Conservation (phyloP, 2,888 invertebrate species). For the Cremastobaeus sp. region DNA sequence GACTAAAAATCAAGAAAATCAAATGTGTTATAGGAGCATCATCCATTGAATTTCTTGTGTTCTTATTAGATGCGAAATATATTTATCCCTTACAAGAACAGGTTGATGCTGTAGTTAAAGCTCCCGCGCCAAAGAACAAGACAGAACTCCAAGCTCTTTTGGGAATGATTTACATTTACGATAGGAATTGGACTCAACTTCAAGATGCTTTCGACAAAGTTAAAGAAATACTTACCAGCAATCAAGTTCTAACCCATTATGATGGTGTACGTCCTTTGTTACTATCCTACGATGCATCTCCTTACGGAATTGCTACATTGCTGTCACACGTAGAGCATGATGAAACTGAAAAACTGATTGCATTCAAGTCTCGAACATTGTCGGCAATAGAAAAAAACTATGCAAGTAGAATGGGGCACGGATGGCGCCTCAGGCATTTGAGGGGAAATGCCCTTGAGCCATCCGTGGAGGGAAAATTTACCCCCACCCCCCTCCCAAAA, state of each 20-base stretch:
- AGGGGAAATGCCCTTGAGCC: too few relatives aligned
- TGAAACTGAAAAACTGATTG: background rate
- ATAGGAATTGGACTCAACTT: background rate
- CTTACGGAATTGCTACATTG: background rate
- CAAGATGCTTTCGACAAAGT: background rate
- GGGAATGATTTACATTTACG: background rate
- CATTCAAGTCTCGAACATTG: slow-evolving; percentile 10
- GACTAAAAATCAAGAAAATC: too few relatives aligned
- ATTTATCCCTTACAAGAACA: background rate
- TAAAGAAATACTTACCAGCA: background rate
- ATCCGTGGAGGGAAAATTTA: too few relatives aligned
- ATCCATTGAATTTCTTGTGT: background rate
- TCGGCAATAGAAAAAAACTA: background rate
- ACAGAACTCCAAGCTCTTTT: background rate
- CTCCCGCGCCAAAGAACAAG: background rate
- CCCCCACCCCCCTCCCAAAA: too few relatives aligned
- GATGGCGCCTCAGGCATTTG: too few relatives aligned
- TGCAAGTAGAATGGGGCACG: too few relatives aligned
- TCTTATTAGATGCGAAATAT: background rate
- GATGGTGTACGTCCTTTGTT: slow-evolving; percentile 30
- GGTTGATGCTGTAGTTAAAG: background rate
- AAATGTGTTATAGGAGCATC: too few relatives aligned
- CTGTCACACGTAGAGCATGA: background rate
- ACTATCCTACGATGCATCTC: slow-evolving; percentile 9
- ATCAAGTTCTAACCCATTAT: background rate